Conservation (phyloP, 1,140 invertebrate species). For the Penaeus indicus region DNA sequence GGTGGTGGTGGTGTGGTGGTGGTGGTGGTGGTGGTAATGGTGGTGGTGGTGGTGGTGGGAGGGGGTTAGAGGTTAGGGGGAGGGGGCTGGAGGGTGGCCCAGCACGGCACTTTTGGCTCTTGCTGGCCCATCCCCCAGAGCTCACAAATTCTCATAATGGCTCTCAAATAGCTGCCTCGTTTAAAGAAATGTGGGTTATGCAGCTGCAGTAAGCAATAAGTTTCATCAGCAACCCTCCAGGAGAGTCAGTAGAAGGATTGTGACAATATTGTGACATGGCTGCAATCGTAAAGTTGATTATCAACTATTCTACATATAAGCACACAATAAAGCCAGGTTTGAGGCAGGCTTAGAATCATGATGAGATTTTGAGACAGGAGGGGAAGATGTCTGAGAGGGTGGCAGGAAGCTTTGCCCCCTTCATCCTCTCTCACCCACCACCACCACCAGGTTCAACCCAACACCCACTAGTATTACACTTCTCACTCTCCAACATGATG, state of each 20-base stretch:
- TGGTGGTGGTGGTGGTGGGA: slow-evolving; percentile 28
- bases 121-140: slow-evolving; percentile 10
- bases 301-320: neutral
- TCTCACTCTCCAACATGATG: slow-evolving; percentile 43
- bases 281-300: slow-evolving; percentile 6
- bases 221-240: neutral
- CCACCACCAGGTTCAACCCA: neutral
- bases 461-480: slow-evolving; percentile 25
- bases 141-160: slow-evolving; percentile 17
- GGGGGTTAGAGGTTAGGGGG: too few species aligned
- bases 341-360: neutral
- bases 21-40: neutral
- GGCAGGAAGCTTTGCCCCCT: neutral
- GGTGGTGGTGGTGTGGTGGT: slow-evolving; percentile 4
- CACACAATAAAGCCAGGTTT: slow-evolving; percentile 1
- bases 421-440: neutral
- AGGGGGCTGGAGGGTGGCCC: neutral
- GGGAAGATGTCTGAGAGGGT: neutral
- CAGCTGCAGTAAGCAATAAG: slow-evolving; percentile 38
- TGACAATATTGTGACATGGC: slow-evolving; percentile 46
- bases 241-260: slow-evolving; percentile 6
- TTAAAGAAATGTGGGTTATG: slow-evolving; percentile 12
- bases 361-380: neutral
- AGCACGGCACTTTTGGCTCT: neutral
- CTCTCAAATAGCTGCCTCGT: slow-evolving; percentile 23